These are phyloP conservation scores for Protomyctophum bolini DNA, from an alignment of 2,113 vertebrate genomes.

Conservation along the genomic window DNA sequence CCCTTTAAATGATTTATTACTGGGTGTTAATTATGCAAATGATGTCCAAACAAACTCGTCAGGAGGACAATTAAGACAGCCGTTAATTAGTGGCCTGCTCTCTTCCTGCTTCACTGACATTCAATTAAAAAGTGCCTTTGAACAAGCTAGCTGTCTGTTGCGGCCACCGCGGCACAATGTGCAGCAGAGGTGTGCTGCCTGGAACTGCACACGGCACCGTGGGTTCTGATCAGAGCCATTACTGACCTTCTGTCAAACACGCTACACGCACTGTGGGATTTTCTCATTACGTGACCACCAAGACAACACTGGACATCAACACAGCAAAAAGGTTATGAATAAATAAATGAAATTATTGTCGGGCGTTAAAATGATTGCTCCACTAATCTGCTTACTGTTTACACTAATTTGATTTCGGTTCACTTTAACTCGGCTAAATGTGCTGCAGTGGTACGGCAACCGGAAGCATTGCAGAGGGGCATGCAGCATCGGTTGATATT, in stretches of 20 bases:
- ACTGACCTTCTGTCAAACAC: slow-evolving; percentile 53
- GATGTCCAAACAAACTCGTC: slow-evolving; percentile 99
- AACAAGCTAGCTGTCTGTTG: slow-evolving; percentile 70
- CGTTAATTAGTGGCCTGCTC: slow-evolving; percentile 94
- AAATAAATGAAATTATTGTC: slow-evolving; percentile 66
- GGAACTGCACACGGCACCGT: slow-evolving; percentile 52
- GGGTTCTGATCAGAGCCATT: slow-evolving; percentile 48
- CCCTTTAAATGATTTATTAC: slow-evolving; percentile 99
- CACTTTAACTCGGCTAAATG: slow-evolving; percentile 59
- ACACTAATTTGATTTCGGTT: slow-evolving; percentile 57
- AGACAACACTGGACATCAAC: slow-evolving; percentile 49
- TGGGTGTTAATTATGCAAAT: slow-evolving; percentile 99
- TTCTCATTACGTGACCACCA: slow-evolving; percentile 56
- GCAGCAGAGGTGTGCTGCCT: slow-evolving; percentile 57
- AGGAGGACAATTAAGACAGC: slow-evolving; percentile 99
- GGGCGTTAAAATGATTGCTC: slow-evolving; percentile 58
- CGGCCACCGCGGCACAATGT: slow-evolving; percentile 54
- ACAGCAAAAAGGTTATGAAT: slow-evolving; percentile 34
- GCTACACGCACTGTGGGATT: slow-evolving; percentile 40
- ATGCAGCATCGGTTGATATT: background rate
- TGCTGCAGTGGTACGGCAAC: slow-evolving; percentile 39
- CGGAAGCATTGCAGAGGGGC: slow-evolving; percentile 35
- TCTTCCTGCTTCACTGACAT: slow-evolving; percentile 99
- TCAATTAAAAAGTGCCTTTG: slow-evolving; percentile 90
- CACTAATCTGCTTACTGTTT: slow-evolving; percentile 58